Base-by-base conservation (phyloP, 2,113 vertebrate species). In the Tragelaphus imberbis region DNA sequence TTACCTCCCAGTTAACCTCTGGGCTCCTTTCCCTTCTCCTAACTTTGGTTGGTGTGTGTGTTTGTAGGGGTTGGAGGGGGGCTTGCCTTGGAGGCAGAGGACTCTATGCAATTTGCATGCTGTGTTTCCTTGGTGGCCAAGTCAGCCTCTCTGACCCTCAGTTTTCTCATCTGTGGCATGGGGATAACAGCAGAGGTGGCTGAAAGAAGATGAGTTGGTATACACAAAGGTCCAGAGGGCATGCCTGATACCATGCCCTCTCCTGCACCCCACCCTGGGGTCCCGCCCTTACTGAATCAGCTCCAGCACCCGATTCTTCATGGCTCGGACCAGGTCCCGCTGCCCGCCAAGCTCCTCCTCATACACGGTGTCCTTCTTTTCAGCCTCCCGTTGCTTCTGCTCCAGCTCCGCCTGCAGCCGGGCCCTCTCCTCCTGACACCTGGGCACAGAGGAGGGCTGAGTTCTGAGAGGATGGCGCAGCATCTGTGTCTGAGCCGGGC, bases 281-380 rank as follows among this genome's bases (percentile, higher is more conserved):
- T 28, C 51, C 0, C 1, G 1, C 36, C 36, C 98, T 99, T 98
- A 99, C 99, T 97, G 98, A 89, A 98, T 97, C 97, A 99, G 96
- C 71, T 99, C 98, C 97, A 99, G 91, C 98, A 99, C 97, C 90
- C 98, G 91, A 21, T 2, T 96, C 97, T 99, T 99, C 99, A 99
- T 97, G 97, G 98, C 98, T 0, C 28, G 97, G 97, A 99, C 86
- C 94, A 99, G 97, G 71, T 99, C 98, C 96, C 21, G 97, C 98
- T 99, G 98, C 53, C 97, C 94, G 0, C 90, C 98, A 25, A 99
- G 98, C 94, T 99, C 98, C 0, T 97, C 93, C 0, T 98, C 97
- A 0, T 98, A 96, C 1, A 28, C n/a, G n/a, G 98, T 85, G 0
- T 94, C 97, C 27, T 93, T 98, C 94, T 97, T 98, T 94, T 98